A percentile compares a stretch with the other conserved stretches of the same genome.
Evolutionary conservation across 2,797 vertebrate genomes (phyloP).

Genomic region (Danio kyathit): DNA sequence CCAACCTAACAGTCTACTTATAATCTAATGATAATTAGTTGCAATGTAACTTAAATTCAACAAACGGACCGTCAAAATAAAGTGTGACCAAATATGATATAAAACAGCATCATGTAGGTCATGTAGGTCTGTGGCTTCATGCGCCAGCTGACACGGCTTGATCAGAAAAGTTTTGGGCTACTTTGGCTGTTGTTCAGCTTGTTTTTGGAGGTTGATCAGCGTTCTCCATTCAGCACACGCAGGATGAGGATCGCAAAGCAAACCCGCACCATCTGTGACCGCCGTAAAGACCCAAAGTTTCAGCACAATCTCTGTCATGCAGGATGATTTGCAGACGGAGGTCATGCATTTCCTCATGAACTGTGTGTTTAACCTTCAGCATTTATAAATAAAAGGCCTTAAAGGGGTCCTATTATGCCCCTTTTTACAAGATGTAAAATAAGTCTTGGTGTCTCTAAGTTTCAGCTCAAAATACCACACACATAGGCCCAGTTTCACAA

Average conservation of each 20-base stretch:
- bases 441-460: too few species aligned
- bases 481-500: too few species aligned
- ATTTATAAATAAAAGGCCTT: not conserved
- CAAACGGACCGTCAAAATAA: too few species aligned
- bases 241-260: constrained; percentile 6
- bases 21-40: too few species aligned
- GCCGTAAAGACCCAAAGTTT: not conserved
- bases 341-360: not conserved
- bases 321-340: constrained; percentile 4
- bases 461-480: too few species aligned
- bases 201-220: constrained; percentile 42
- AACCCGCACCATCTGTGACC: constrained; percentile 50
- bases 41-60: too few species aligned
- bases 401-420: too few species aligned
- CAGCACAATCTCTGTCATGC: constrained; percentile 16
- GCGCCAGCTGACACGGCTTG: not conserved
- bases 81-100: too few species aligned
- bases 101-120: not conserved
- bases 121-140: not conserved
- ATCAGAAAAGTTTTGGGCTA: not conserved
- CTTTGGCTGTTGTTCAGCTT: constrained; percentile 12
- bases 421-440: too few species aligned
- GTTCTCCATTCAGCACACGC: constrained; percentile 48
- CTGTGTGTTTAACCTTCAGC: constrained; percentile 1
- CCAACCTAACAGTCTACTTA: too few species aligned